These are phyloP conservation scores for Hapalemur alaotrensis DNA, from an alignment of 2,797 vertebrate species.

Conservation along the genomic window DNA sequence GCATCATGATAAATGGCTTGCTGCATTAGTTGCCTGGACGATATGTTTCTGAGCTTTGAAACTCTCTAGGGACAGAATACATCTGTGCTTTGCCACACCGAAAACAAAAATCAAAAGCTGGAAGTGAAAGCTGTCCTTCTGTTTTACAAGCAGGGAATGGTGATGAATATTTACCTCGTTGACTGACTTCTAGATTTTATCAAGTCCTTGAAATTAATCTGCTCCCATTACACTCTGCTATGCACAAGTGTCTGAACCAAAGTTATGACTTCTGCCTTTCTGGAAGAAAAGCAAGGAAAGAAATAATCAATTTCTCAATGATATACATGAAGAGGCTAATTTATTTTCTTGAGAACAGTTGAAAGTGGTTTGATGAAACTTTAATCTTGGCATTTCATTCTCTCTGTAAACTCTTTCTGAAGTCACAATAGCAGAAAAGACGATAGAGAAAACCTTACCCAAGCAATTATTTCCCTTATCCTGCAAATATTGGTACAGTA, in stretches of 20 bases:
- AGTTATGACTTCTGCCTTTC: constrained; percentile 18
- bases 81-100: constrained; percentile 33
- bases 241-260: not conserved
- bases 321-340: constrained; percentile 37
- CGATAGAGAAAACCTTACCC: constrained; percentile 19
- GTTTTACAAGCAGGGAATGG: not conserved
- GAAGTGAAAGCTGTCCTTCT: not conserved
- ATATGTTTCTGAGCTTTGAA: constrained; percentile 55
- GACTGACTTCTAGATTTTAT: not conserved
- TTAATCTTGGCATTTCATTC: constrained; percentile 53
- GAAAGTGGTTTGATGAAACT: constrained; percentile 58
- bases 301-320: constrained; percentile 42
- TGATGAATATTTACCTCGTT: not conserved
- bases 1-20: constrained; percentile 37
- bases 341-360: constrained; percentile 58
- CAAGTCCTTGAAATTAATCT: not conserved
- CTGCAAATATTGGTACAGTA: constrained; percentile 4
- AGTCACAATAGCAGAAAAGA: constrained; percentile 32
- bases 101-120: constrained; percentile 53
- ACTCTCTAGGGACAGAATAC: constrained; percentile 37
- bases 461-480: constrained; percentile 50
- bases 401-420: constrained; percentile 33
- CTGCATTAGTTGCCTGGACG: constrained; percentile 2
- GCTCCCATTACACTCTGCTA: not conserved
- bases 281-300: constrained; percentile 12